Percentiles rank a stretch among this genome's conserved stretches.
Conservation (phyloP, 2,888 invertebrate genomes). For the Xanthia icteritia region DNA sequence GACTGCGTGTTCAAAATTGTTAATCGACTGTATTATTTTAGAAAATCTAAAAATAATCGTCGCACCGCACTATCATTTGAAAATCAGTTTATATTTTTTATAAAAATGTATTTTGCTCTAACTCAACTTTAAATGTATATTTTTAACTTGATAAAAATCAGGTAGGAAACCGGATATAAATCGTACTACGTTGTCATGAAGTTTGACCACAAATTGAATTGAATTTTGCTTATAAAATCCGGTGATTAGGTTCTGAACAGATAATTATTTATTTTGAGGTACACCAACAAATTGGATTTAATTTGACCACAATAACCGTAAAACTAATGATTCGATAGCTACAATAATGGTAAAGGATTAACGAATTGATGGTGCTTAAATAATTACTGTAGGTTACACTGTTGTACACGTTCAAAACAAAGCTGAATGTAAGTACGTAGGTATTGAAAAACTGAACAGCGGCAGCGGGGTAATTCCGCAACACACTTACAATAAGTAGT, state of each 20-base stretch:
- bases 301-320: conserved; percentile 23
- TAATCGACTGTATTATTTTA: neutral
- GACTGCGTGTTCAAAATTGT: neutral
- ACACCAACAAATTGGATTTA: conserved; percentile 29
- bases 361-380: neutral
- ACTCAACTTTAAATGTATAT: neutral
- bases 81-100: neutral
- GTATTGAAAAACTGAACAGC: neutral
- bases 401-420: neutral
- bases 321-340: neutral
- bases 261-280: conserved; percentile 49
- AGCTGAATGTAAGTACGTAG: neutral
- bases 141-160: neutral
- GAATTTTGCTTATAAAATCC: conserved; percentile 33
- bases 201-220: conserved; percentile 40
- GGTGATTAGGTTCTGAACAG: conserved; percentile 17
- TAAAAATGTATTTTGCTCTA: neutral
- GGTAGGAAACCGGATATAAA: neutral
- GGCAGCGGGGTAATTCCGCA: no score
- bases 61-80: neutral
- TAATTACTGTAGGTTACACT: neutral
- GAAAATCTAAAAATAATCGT: neutral
- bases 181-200: neutral
- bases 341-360: conserved; percentile 24
- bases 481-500: no score